These are phyloP conservation scores for Monopis laevigella DNA, from an alignment of 2,888 invertebrate species.

Conservation along the genomic window DNA sequence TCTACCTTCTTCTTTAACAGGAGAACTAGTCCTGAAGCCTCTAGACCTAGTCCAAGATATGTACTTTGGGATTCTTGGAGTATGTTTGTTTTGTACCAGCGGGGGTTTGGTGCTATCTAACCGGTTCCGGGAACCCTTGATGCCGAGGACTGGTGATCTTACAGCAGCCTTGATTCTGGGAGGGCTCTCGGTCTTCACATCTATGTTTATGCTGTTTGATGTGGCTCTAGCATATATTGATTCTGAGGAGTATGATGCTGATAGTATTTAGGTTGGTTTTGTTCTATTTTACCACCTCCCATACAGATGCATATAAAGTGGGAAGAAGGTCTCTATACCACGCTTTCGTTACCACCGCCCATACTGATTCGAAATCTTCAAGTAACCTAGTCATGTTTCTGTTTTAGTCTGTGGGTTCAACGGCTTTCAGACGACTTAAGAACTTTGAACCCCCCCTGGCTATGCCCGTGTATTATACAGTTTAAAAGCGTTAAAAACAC, in stretches of 20 bases:
- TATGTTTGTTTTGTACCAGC: constrained; percentile 38
- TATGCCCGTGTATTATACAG: too few species aligned
- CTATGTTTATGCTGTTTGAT: constrained; percentile 47
- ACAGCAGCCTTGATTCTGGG: constrained; percentile 33
- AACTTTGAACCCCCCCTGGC: too few species aligned
- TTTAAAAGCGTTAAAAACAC: too few species aligned
- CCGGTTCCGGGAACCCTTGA: constrained; percentile 27
- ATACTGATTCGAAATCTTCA: too few species aligned
- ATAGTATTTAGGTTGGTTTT: constrained; percentile 31
- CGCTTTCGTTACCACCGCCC: too few species aligned
- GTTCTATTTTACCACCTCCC: too few species aligned
- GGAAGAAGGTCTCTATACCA: too few species aligned
- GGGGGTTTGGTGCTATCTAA: constrained; percentile 40
- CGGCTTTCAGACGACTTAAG: too few species aligned
- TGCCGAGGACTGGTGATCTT: constrained; percentile 43
- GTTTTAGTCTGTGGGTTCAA: too few species aligned
- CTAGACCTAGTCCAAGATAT: constrained; percentile 58
- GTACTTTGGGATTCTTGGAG: constrained; percentile 48
- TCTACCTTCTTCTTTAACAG: constrained; percentile 23
- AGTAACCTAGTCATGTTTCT: too few species aligned
- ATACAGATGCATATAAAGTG: too few species aligned
- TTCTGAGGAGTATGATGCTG: constrained; percentile 54
- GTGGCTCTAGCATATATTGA: constrained; percentile 52
- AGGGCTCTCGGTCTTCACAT: constrained; percentile 36
- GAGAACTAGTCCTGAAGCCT: constrained; percentile 52